Evolutionary conservation across 2,797 vertebrate genomes (phyloP).

Genomic region (Spinibarbus caldwelli): DNA sequence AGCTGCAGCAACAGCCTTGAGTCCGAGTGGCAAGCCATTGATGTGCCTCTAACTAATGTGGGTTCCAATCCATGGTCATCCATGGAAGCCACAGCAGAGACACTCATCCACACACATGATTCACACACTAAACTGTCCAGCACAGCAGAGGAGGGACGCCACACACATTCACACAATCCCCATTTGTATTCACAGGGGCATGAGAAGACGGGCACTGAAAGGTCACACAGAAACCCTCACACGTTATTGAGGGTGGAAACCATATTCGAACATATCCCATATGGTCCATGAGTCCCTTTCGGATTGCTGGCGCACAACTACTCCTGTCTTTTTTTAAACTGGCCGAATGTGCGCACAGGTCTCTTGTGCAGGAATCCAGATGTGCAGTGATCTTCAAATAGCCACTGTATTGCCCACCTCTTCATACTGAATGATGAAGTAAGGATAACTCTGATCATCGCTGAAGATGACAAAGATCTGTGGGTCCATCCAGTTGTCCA

Average conservation of each 20-base stretch:
- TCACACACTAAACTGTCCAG: constrained; percentile 53
- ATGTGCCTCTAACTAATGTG: neutral
- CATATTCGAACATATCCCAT: neutral
- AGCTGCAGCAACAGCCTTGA: constrained; percentile 56
- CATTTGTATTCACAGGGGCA: constrained; percentile 39
- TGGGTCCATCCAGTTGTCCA: constrained; percentile 98
- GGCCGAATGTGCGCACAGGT: neutral
- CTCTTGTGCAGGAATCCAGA: constrained; percentile 16
- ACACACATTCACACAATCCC: constrained; percentile 39
- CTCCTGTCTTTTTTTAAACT: neutral
- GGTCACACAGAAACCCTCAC: constrained; percentile 31
- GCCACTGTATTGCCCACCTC: constrained; percentile 92
- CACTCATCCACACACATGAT: constrained; percentile 70
- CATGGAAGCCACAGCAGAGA: constrained; percentile 29
- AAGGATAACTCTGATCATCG: constrained; percentile 98
- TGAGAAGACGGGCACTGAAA: constrained; percentile 42
- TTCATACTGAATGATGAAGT: constrained; percentile 98
- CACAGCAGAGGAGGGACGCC: constrained; percentile 13
- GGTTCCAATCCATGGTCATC: neutral
- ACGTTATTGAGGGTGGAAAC: constrained; percentile 21
- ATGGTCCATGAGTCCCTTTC: constrained; percentile 37
- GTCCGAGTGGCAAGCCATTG: constrained; percentile 61
- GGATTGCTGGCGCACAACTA: constrained; percentile 27
- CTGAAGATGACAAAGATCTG: constrained; percentile 99
- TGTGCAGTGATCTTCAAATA: constrained; percentile 73